phyloP scores from a whole-genome alignment of 1,140 invertebrate species.

The Cydia strobilella region DNA sequence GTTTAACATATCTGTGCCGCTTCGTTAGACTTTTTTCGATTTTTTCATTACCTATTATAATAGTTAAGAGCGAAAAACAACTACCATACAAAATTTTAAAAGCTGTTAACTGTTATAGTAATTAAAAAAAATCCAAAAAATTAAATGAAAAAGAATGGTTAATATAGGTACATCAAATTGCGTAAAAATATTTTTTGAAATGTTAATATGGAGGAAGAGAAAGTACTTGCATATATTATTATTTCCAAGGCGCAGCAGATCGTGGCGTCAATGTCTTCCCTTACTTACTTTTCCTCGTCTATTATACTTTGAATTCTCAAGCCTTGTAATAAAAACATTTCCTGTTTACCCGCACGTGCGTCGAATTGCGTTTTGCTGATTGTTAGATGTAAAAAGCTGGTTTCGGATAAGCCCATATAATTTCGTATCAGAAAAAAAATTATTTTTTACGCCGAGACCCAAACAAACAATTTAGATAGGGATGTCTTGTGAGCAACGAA shows the following conservation, averaged over 20 bases:
- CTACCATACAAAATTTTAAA: no score
- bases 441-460: neutral
- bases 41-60: no score
- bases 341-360: neutral
- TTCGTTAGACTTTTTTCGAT: no score
- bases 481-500: neutral
- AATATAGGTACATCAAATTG: no score
- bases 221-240: neutral
- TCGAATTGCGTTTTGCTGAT: neutral
- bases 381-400: conserved; percentile 1
- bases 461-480: conserved; percentile 29
- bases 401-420: conserved; percentile 14
- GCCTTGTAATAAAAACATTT: neutral
- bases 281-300: neutral
- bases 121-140: no score
- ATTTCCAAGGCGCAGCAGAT: no score
- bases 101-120: no score
- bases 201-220: no score
- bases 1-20: no score
- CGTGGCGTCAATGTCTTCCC: neutral
- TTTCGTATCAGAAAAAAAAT: conserved; percentile 16
- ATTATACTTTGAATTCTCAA: neutral
- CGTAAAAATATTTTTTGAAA: no score
- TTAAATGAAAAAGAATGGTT: no score
- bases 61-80: no score